phyloP scores from a whole-genome alignment of 2,113 vertebrate genomes.

The Cervus canadensis region DNA sequence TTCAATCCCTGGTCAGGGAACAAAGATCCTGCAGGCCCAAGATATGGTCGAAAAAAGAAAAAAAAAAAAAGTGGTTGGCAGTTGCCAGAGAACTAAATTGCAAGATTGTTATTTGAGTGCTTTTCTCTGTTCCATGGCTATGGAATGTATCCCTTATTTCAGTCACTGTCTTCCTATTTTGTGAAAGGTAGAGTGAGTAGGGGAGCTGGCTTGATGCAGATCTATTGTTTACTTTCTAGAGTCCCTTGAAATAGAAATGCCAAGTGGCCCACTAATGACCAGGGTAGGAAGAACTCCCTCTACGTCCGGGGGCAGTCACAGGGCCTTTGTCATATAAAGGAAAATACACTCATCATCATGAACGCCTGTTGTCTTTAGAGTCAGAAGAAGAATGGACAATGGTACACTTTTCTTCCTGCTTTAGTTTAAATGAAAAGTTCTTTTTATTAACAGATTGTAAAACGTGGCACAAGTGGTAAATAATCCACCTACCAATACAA shows the following conservation, averaged over 20 bases:
- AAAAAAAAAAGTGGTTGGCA: not conserved
- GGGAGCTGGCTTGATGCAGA: not conserved
- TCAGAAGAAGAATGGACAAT: not conserved
- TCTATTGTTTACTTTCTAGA: not conserved
- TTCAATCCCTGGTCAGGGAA: not conserved
- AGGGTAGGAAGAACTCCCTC: not conserved
- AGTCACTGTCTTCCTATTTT: not conserved
- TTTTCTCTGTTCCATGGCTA: not conserved
- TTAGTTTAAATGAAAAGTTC: not conserved
- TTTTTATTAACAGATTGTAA: not conserved
- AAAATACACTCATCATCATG: not conserved
- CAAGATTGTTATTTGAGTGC: not conserved
- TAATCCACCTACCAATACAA: not conserved
- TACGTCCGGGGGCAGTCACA: not conserved
- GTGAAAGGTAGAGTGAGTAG: not conserved
- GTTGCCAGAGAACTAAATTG: not conserved
- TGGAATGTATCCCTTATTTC: not conserved
- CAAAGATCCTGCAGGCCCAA: not conserved
- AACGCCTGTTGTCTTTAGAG: not conserved
- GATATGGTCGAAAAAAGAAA: not conserved
- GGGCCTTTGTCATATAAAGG: not conserved
- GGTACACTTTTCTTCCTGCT: not conserved
- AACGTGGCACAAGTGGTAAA: not conserved
- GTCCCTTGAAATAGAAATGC: not conserved
- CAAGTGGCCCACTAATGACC: not conserved